A percentile compares a stretch with the other conserved stretches of the same genome.
phyloP scores from a whole-genome alignment of 2,888 invertebrate genomes.

The Eudasyphora cyanicolor region DNA sequence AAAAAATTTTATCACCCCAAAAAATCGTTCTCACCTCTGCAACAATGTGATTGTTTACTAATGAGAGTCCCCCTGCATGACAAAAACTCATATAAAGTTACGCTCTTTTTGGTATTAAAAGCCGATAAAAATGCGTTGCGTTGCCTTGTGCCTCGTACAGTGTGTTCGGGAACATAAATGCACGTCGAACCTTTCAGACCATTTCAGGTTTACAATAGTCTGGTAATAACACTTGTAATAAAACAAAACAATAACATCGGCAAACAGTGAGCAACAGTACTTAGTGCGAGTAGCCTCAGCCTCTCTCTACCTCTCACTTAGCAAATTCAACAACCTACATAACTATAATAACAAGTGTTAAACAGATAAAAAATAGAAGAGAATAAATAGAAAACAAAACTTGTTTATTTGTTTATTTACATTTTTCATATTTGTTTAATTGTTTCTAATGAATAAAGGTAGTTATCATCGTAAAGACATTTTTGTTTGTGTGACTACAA shows the following conservation, averaged over 20 bases:
- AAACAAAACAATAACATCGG: not conserved
- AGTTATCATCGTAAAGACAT: not conserved
- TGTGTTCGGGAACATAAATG: not conserved
- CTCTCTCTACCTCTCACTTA: no score
- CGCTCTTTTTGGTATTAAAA: conserved; percentile 21
- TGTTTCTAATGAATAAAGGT: not conserved
- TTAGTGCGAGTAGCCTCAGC: no score
- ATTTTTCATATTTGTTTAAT: not conserved
- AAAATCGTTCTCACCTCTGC: no score
- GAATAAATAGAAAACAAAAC: not conserved
- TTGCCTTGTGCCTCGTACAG: conserved; percentile 50
- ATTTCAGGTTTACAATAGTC: not conserved
- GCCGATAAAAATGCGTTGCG: conserved; percentile 60
- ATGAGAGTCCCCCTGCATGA: conserved; percentile 37
- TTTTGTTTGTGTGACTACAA: not conserved
- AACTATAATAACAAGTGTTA: not conserved
- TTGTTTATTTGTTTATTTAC: not conserved
- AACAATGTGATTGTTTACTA: conserved; percentile 48
- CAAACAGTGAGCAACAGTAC: not conserved
- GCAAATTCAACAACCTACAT: conserved; percentile 4
- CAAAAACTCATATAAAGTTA: conserved; percentile 2
- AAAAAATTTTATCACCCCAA: no score
- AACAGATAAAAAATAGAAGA: no score
- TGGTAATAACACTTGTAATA: no score
- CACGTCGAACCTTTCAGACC: not conserved